Evolutionary conservation across 2,888 invertebrate genomes (phyloP), one percentile per base, ranked within the genome.

Genomic region (Sarcophaga carnaria): DNA sequence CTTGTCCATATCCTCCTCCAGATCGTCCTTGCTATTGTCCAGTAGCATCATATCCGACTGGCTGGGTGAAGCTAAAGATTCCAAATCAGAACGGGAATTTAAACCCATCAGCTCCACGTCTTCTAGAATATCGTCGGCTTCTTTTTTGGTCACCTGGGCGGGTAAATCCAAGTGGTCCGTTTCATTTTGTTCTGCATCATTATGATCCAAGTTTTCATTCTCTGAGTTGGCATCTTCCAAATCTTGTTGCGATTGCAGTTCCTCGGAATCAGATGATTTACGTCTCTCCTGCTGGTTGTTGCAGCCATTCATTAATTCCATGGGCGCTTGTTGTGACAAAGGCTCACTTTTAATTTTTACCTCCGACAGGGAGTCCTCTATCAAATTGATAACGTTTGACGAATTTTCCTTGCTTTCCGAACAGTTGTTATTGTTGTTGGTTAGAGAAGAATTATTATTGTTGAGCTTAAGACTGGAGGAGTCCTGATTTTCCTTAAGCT

Each of bases 21-120:
- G 95, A 92, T 96, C 95, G 89, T 95, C 95, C 93, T 96, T 96
- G 90, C 95, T 95, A 90, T 95, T 95, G 89, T 95, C 94, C 74
- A 92, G 89, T 82, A 93, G 86, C 91, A 93, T 89, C 91, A 95
- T 94, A 89, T 95, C 95, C 74, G 94, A 94, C 83, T 93, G 91
- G 80, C 92, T 93, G 88, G 93, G 93, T 83, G 95, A 95, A 12
- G 96, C 95, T 85, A 95, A 93, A 87, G 96, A 95, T 89, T 94
- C 93, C 62, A 93, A 88, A 85, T 93, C 93, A 6, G 93, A 93
- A 67, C 92, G 91, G 5, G 93, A 92, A 77, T 92, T 92, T 59
- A 93, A 86, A n/a, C 92, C 92, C 90, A 93, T 89, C 63, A 93
- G 90, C 79, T 93, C 93, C 45, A 92, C 93, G 85, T 93, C 93